phyloP scores from a whole-genome alignment of 2,113 vertebrate genomes.

The Pseudorasbora parva region DNA sequence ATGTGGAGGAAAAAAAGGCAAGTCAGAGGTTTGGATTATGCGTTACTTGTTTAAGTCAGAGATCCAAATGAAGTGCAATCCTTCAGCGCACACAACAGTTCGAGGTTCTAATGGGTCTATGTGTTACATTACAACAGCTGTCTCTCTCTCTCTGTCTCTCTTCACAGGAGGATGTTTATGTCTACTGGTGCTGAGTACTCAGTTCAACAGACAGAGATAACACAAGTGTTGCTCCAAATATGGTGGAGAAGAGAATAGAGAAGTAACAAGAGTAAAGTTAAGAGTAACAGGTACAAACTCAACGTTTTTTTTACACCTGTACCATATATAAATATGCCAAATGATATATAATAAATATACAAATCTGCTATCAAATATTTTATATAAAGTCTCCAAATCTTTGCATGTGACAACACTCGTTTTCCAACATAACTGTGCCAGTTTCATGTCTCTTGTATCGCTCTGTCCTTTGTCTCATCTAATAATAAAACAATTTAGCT shows the following conservation, averaged over 20 bases:
- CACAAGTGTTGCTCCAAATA: constrained; percentile 30
- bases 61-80: constrained; percentile 58
- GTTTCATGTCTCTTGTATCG: background rate
- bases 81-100: constrained; percentile 52
- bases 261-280: too few species aligned
- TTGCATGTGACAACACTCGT: background rate
- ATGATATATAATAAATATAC: background rate
- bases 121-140: constrained; percentile 52
- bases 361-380: background rate
- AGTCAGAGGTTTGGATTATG: constrained; percentile 48
- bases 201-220: constrained; percentile 41
- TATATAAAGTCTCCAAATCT: background rate
- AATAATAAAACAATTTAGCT: background rate
- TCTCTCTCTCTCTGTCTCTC: constrained; percentile 44
- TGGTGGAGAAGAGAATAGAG: background rate
- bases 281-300: background rate
- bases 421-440: background rate
- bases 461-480: background rate
- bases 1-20: background rate
- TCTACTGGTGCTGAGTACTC: constrained; percentile 47
- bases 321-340: background rate
- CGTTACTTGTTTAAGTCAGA: constrained; percentile 51
- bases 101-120: constrained; percentile 50
- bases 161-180: constrained; percentile 55
- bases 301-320: background rate